These are phyloP conservation scores for Tyria jacobaeae DNA, from an alignment of 2,888 invertebrate species.

Conservation along the genomic window DNA sequence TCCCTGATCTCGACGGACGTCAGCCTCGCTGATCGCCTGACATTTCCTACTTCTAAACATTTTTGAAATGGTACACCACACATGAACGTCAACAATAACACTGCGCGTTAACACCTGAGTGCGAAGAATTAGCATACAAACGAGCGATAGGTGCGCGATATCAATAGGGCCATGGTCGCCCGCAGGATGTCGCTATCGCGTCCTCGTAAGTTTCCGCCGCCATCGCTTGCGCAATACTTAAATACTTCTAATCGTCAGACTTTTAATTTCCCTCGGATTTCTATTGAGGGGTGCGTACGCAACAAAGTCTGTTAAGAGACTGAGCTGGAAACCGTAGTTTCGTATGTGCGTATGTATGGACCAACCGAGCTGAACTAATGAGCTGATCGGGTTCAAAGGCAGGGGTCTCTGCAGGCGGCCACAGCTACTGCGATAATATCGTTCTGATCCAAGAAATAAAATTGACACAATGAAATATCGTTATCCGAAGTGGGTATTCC, in stretches of 20 bases:
- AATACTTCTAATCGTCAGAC: constrained; percentile 52
- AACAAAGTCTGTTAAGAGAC: constrained; percentile 75
- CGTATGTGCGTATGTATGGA: constrained; percentile 71
- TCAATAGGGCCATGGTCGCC: constrained; percentile 84
- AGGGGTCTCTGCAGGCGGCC: constrained; percentile 71
- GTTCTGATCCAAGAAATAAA: constrained; percentile 42
- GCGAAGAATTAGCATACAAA: constrained; percentile 78
- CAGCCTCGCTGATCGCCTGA: constrained; percentile 80
- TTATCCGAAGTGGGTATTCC: constrained; percentile 8
- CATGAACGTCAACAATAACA: constrained; percentile 60
- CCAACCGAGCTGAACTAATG: constrained; percentile 81
- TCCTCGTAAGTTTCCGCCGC: constrained; percentile 76
- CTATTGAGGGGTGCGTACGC: constrained; percentile 71
- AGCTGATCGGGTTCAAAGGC: constrained; percentile 84
- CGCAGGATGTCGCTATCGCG: constrained; percentile 82
- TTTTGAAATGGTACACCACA: constrained; percentile 59
- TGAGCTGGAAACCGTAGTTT: constrained; percentile 73
- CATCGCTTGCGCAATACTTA: constrained; percentile 74
- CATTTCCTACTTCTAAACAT: constrained; percentile 78
- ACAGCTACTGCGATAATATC: constrained; percentile 67
- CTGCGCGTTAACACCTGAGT: constrained; percentile 72
- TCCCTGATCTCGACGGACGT: constrained; percentile 83
- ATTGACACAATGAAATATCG: constrained; percentile 8
- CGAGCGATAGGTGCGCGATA: constrained; percentile 71
- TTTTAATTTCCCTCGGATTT: constrained; percentile 57